These are phyloP conservation scores for Cossypha heuglini DNA, from an alignment of 2,797 vertebrate species.

Conservation along the genomic window DNA sequence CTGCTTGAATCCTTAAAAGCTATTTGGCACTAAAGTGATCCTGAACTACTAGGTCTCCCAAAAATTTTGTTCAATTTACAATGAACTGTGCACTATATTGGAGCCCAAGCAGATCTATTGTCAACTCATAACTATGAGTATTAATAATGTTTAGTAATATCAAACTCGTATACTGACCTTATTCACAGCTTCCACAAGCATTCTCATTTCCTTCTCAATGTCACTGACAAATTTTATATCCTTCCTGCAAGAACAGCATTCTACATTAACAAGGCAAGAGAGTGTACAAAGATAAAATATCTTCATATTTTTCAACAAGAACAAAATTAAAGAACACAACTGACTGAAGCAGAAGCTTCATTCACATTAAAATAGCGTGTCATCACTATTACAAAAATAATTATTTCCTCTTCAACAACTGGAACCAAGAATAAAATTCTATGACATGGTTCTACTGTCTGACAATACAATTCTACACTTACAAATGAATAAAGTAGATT, in stretches of 20 bases:
- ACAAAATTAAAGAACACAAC: not conserved
- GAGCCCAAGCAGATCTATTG: not conserved
- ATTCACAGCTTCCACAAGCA: slow-evolving; percentile 89
- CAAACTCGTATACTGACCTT: slow-evolving; percentile 80
- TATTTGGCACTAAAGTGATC: not conserved
- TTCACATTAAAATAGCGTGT: not conserved
- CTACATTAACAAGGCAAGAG: not conserved
- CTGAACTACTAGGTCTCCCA: not conserved
- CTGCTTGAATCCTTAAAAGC: not conserved
- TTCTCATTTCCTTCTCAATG: slow-evolving; percentile 94
- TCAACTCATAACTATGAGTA: not conserved
- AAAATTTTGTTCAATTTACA: not conserved
- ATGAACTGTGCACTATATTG: not conserved
- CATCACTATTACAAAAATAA: not conserved
- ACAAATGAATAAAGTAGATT: not conserved
- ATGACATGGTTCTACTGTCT: not conserved
- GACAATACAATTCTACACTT: not conserved
- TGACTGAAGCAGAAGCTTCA: not conserved
- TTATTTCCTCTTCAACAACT: not conserved
- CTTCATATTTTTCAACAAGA: not conserved
- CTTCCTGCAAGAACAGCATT: slow-evolving; percentile 81
- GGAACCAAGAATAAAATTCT: not conserved
- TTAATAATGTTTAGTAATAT: not conserved
- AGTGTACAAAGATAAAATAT: not conserved
- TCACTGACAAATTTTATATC: slow-evolving; percentile 94